phyloP scores from a whole-genome alignment of 2,113 vertebrate genomes.

The Gulo gulo region DNA sequence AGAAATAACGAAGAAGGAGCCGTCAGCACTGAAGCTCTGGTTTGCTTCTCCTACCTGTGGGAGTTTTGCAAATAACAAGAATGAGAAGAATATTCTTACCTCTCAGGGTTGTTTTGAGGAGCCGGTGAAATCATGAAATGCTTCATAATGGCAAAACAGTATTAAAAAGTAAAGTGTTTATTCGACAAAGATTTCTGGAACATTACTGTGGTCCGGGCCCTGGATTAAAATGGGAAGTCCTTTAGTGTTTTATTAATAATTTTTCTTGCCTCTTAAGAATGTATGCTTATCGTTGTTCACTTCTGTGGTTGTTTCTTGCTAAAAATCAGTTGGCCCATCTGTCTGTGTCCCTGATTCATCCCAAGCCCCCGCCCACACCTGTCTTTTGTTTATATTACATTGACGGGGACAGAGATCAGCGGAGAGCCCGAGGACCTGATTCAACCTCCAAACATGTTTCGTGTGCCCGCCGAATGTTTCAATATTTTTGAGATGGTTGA shows the following conservation, averaged over 20 bases:
- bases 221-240: background rate
- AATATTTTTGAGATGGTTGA: background rate
- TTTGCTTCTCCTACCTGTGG: too few species aligned
- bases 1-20: background rate
- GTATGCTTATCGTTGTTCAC: background rate
- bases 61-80: background rate
- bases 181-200: background rate
- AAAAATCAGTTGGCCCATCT: background rate
- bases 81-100: background rate
- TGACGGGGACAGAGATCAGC: background rate
- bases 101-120: background rate
- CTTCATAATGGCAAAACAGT: background rate
- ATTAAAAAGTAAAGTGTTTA: background rate
- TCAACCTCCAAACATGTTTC: background rate
- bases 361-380: background rate
- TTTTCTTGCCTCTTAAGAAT: background rate
- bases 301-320: background rate
- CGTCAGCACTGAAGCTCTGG: rapidly evolving
- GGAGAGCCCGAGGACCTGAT: background rate
- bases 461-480: background rate
- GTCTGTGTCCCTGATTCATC: too few species aligned
- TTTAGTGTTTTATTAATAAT: background rate
- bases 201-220: background rate
- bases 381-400: background rate
- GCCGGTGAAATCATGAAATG: background rate